phyloP scores from a whole-genome alignment of 2,113 vertebrate species.

The Lagopus muta region DNA sequence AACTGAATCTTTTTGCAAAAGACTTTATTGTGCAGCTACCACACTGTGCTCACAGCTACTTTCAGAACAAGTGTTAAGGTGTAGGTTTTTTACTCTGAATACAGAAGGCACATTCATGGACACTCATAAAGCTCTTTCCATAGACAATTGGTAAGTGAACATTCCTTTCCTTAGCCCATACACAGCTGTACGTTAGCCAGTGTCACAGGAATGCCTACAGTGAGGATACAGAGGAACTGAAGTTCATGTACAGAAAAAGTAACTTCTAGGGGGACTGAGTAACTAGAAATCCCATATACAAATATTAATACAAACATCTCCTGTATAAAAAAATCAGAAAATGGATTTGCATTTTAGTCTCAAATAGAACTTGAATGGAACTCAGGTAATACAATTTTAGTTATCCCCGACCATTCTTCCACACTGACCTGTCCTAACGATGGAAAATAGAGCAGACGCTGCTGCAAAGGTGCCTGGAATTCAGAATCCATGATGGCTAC shows the following conservation, averaged over 20 bases:
- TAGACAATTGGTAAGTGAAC: background rate
- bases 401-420: background rate
- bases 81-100: background rate
- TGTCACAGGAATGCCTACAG: background rate
- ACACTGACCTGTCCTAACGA: background rate
- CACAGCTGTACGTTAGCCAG: background rate
- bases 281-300: slow-evolving; percentile 49
- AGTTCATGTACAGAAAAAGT: background rate
- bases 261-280: background rate
- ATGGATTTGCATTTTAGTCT: background rate
- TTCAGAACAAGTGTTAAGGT: background rate
- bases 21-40: slow-evolving; percentile 60
- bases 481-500: slow-evolving; percentile 57
- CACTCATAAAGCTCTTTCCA: slow-evolving; percentile 20
- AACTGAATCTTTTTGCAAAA: slow-evolving; percentile 6
- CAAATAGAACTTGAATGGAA: background rate
- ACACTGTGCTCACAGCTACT: background rate
- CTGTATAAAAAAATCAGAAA: slow-evolving; percentile 30
- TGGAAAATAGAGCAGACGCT: background rate
- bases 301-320: slow-evolving; percentile 41
- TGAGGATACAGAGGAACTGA: background rate
- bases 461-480: background rate
- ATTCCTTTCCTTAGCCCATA: slow-evolving; percentile 10
- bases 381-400: background rate
- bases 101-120: slow-evolving; percentile 66